Evolutionary conservation across 2,888 invertebrate species (phyloP).

Genomic region (Tipula helvola): DNA sequence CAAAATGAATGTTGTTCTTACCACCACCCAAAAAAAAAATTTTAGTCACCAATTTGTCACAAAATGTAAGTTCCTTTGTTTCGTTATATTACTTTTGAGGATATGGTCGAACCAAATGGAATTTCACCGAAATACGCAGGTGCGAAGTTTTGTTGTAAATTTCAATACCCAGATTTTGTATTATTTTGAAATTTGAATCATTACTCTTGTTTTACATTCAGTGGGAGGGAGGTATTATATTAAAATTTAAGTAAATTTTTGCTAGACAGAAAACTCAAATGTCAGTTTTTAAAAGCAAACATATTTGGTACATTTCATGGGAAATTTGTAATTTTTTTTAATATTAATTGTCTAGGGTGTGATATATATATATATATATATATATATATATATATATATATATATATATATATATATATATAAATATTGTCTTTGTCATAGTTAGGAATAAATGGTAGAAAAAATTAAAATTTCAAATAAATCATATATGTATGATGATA

Average conservation of each 20-base stretch:
- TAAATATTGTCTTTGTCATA: not conserved
- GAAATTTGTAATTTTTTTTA: not conserved
- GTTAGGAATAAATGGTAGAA: not conserved
- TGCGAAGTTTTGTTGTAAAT: not conserved
- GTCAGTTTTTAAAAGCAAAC: not conserved
- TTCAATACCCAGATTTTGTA: not conserved
- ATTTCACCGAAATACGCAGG: not conserved
- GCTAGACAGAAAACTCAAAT: not conserved
- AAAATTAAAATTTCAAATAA: not conserved
- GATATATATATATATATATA: not conserved
- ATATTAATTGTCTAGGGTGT: not conserved
- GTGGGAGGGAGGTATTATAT: not conserved
- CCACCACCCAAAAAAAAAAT: too few species aligned
- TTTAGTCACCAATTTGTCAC: too few species aligned
- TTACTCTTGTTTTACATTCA: not conserved
- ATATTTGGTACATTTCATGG: not conserved
- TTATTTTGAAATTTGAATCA: not conserved
- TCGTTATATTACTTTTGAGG: too few species aligned
- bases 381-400: not conserved
- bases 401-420: constrained; percentile 4
- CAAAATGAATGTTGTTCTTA: too few species aligned
- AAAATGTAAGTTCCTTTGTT: too few species aligned
- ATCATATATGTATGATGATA: not conserved
- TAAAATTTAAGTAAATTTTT: not conserved
- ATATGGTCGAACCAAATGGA: not conserved